Evolutionary conservation across 2,888 invertebrate species (phyloP).

Genomic region (Euspilapteryx auroguttella): DNA sequence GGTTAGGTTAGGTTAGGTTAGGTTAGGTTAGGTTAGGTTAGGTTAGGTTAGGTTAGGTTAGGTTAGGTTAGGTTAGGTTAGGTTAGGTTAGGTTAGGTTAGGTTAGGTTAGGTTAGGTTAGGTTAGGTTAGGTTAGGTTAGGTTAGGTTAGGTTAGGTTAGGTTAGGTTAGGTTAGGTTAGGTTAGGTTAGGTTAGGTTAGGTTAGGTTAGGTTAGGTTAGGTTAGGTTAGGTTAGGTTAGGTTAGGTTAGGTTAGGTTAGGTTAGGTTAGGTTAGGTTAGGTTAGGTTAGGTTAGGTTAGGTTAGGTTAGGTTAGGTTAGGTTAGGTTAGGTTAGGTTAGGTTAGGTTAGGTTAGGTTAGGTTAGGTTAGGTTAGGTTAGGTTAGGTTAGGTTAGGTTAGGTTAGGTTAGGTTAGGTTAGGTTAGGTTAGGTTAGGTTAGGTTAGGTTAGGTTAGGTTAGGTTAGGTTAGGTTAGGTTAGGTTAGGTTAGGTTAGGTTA

Average conservation of each 20-base stretch:
- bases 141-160: constrained; percentile 6
- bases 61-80: constrained; percentile 5
- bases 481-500: constrained; percentile 6
- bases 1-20: constrained; percentile 13
- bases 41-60: constrained; percentile 7
- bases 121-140: constrained; percentile 5
- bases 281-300: constrained; percentile 5
- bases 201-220: constrained; percentile 5
- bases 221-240: constrained; percentile 4
- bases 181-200: constrained; percentile 5
- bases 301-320: constrained; percentile 5
- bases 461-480: constrained; percentile 6
- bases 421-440: constrained; percentile 5
- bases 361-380: constrained; percentile 5
- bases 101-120: constrained; percentile 5
- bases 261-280: constrained; percentile 5
- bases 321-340: constrained; percentile 6
- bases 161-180: constrained; percentile 5
- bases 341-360: constrained; percentile 5
- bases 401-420: constrained; percentile 10
- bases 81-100: constrained; percentile 4
- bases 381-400: constrained; percentile 10
- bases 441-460: constrained; percentile 6
- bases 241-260: constrained; percentile 5
- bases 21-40: constrained; percentile 13